A percentile compares a stretch with the other conserved stretches of the same genome.
Conservation (phyloP, 2,888 invertebrate genomes). For the Margaritifera margaritifera region DNA sequence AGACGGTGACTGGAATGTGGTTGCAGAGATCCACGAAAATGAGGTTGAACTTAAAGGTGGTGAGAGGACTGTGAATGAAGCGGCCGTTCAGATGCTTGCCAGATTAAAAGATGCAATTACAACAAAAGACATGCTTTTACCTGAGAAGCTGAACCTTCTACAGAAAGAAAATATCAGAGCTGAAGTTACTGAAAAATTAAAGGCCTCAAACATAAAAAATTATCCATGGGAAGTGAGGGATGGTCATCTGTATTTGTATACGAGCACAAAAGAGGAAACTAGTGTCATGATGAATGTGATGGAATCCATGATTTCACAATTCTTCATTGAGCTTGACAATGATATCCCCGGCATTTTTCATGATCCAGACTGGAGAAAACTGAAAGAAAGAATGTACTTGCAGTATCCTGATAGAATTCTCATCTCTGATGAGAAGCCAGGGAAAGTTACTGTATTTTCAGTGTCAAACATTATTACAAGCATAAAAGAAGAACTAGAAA, state of each 20-base stretch:
- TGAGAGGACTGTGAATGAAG: conserved; percentile 7
- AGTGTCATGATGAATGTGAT: conserved; percentile 17
- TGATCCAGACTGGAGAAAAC: conserved; percentile 18
- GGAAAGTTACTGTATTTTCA: conserved; percentile 20
- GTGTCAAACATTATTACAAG: conserved; percentile 9
- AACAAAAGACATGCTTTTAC: conserved; percentile 13
- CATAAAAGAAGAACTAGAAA: conserved; percentile 18
- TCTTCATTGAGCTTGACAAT: conserved; percentile 15
- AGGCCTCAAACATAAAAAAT: conserved; percentile 9
- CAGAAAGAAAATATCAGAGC: conserved; percentile 3
- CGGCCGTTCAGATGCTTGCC: conserved; percentile 3
- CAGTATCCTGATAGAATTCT: conserved; percentile 19
- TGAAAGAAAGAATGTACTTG: conserved; percentile 10
- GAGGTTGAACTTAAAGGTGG: conserved; percentile 16
- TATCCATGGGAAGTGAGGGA: conserved; percentile 17
- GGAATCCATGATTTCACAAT: conserved; percentile 12
- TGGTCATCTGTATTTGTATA: conserved; percentile 11
- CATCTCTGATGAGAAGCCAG: conserved; percentile 3
- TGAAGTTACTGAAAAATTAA: conserved; percentile 10
- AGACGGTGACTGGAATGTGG: no score
- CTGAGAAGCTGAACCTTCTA: conserved; percentile 9
- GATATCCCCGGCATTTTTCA: conserved; percentile 6
- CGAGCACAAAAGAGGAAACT: conserved; percentile 13
- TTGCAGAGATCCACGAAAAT: no score
- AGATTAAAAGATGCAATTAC: conserved; percentile 7